Evolutionary conservation across 2,113 vertebrate species (phyloP).

Genomic region (Neogale vison): DNA sequence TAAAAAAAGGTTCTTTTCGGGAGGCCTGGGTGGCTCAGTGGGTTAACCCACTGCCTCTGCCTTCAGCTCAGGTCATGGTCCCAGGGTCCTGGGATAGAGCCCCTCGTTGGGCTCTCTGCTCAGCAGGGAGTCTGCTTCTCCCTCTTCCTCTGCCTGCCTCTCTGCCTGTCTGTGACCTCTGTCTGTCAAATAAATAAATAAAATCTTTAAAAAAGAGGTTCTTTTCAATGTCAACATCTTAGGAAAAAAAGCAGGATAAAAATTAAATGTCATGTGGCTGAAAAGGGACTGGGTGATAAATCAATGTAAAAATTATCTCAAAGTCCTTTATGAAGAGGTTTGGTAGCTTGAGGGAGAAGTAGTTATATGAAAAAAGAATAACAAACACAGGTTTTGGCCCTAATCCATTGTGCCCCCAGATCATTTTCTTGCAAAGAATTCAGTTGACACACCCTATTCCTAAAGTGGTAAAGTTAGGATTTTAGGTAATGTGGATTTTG

Average conservation of each 20-base stretch:
- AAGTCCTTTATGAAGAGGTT: slow-evolving; percentile 17
- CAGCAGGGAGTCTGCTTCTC: no score
- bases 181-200: background rate
- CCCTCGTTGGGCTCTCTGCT: no score
- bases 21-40: no score
- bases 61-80: no score
- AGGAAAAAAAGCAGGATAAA: background rate
- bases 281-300: background rate
- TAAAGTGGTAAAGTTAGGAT: slow-evolving; percentile 16
- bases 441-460: background rate
- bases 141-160: no score
- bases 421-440: background rate
- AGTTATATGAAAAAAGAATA: slow-evolving; percentile 44
- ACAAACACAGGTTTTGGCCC: background rate
- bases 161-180: no score
- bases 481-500: slow-evolving; percentile 8
- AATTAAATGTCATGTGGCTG: slow-evolving; percentile 12
- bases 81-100: no score
- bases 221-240: slow-evolving; percentile 12
- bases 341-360: background rate
- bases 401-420: background rate
- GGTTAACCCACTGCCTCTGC: no score
- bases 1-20: background rate
- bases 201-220: background rate
- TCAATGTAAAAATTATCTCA: background rate